Conservation (phyloP, 2,797 vertebrate species). For the Gymnothorax javanicus region DNA sequence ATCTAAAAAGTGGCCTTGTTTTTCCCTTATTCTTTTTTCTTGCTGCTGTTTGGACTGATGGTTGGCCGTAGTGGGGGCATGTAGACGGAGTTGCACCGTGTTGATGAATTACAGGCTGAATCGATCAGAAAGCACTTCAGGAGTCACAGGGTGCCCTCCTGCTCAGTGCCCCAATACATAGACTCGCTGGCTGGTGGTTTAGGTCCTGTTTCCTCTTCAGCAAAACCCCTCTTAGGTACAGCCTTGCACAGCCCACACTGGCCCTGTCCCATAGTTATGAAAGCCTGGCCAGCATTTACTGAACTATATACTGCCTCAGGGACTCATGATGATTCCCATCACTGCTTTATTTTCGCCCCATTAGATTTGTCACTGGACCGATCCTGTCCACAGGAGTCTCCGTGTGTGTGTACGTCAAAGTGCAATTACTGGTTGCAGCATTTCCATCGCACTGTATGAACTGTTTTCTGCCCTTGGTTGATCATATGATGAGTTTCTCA, state of each 20-base stretch:
- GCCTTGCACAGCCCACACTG: background rate
- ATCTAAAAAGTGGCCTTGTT: constrained; percentile 69
- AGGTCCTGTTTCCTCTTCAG: background rate
- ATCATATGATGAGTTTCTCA: background rate
- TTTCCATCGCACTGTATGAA: background rate
- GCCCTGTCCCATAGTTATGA: background rate
- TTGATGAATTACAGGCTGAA: constrained; percentile 51
- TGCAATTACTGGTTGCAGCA: background rate
- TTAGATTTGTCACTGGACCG: background rate
- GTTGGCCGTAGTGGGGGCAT: constrained; percentile 48
- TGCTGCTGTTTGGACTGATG: constrained; percentile 53
- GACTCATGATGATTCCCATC: background rate
- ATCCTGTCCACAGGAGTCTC: background rate
- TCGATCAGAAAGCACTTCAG: constrained; percentile 46
- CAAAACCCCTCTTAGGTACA: background rate
- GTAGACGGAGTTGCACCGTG: constrained; percentile 39
- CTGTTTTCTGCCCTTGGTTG: background rate
- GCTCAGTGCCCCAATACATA: background rate
- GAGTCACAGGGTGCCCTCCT: background rate
- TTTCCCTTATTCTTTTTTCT: constrained; percentile 32
- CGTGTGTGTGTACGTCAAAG: background rate
- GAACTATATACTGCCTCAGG: background rate
- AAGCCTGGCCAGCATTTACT: background rate
- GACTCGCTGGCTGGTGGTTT: background rate
- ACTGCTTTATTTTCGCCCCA: background rate